These are phyloP conservation scores for Cyphomyrus discorhynchus DNA, from an alignment of 2,113 vertebrate species.

Conservation along the genomic window DNA sequence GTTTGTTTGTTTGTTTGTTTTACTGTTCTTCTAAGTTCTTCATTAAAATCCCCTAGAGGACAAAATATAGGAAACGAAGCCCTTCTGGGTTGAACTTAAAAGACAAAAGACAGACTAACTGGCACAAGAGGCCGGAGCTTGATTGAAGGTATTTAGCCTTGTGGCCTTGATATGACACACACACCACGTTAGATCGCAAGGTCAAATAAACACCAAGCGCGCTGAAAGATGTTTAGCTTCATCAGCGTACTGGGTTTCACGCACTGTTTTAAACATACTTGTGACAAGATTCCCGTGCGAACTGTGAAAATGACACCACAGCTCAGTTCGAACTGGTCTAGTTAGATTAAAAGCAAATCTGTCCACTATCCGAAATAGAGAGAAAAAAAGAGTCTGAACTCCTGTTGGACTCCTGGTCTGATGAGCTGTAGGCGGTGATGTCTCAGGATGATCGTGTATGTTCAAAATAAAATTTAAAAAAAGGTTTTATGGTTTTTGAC, in stretches of 20 bases:
- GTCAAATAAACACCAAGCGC: constrained; percentile 1
- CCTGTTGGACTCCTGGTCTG: background rate
- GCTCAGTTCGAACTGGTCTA: background rate
- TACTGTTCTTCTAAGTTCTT: background rate
- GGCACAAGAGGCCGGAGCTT: background rate
- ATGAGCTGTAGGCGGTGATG: background rate
- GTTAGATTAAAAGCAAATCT: background rate
- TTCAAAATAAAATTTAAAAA: background rate
- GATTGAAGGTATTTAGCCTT: background rate
- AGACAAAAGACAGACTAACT: background rate
- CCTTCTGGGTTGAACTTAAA: background rate
- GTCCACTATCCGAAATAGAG: too few relatives aligned
- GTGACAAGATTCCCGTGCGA: background rate
- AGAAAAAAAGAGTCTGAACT: background rate
- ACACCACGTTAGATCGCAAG: background rate
- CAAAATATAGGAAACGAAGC: background rate
- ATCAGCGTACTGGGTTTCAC: background rate
- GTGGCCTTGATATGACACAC: background rate
- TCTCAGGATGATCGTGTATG: background rate
- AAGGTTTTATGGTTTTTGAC: constrained; percentile 1
- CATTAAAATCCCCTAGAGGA: background rate
- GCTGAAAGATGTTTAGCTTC: constrained; percentile 2
- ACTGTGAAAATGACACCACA: background rate
- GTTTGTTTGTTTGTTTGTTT: constrained; percentile 4
- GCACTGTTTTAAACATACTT: background rate